Percentiles rank a stretch among this genome's conserved stretches.
phyloP scores from a whole-genome alignment of 2,888 invertebrate genomes.

The Eumerus sabulonum region DNA sequence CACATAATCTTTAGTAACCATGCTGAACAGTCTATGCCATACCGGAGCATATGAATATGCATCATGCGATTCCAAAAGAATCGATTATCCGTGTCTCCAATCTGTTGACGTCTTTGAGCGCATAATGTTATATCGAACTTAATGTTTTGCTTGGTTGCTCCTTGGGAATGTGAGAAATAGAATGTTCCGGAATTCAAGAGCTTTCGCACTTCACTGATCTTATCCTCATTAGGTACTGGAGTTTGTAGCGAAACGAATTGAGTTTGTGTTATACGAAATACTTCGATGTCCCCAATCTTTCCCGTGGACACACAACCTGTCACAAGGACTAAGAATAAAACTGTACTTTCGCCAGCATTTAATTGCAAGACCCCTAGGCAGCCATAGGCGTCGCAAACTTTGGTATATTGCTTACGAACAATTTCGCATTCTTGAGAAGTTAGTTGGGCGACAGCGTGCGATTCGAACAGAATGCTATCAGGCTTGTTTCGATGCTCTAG shows the following conservation, averaged over 20 bases:
- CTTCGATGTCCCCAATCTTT: conserved; percentile 95
- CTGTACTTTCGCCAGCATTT: conserved; percentile 90
- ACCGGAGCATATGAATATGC: conserved; percentile 94
- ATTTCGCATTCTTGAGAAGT: conserved; percentile 90
- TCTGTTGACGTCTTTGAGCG: conserved; percentile 92
- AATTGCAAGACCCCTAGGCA: conserved; percentile 95
- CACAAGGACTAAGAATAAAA: conserved; percentile 94
- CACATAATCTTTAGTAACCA: conserved; percentile 98
- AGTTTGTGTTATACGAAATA: conserved; percentile 96
- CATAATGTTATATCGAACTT: conserved; percentile 95
- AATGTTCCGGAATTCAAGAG: conserved; percentile 98
- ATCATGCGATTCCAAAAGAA: conserved; percentile 99
- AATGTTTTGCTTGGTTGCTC: conserved; percentile 72
- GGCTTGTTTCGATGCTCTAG: conserved; percentile 93
- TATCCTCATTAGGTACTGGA: conserved; percentile 82
- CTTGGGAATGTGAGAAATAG: conserved; percentile 87
- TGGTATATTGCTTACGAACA: conserved; percentile 92
- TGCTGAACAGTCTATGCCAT: conserved; percentile 91
- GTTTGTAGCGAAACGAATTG: conserved; percentile 93
- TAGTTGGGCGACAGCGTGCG: conserved; percentile 89
- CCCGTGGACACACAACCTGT: conserved; percentile 98
- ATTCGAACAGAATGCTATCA: conserved; percentile 93
- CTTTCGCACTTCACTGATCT: conserved; percentile 86
- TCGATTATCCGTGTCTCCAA: conserved; percentile 91
- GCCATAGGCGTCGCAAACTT: conserved; percentile 96